Base-by-base conservation (phyloP, 1,140 invertebrate genomes). In the Drosophila auraria region DNA sequence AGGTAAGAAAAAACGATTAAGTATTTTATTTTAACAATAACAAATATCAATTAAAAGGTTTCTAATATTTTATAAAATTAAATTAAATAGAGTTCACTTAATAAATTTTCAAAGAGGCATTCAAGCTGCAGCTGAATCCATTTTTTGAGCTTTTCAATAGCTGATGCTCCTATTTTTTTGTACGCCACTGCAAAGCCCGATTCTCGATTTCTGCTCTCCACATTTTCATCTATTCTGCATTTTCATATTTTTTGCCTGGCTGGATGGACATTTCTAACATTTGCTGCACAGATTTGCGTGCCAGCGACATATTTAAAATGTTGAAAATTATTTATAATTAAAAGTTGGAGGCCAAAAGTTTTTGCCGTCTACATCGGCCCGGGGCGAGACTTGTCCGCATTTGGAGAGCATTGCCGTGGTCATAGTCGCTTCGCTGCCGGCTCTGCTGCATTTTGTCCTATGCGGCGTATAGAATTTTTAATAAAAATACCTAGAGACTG, bases 301-400 rank as follows among this genome's bases (percentile, higher is more conserved):
- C 84, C 84, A 89, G 78, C 84, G 84, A 89, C 84, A 89, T 89
- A 89, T 89, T 89, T 89, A 89, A 89, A 89, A 84, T 89, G 84
- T 82, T 89, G 54, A 90, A 89, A 89, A 89, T 89, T 89, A 89
- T 89, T 89, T 89, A 89, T 89, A 89, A 89, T 89, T 89, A 89
- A 89, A 89, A 89, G 84, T 89, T 89, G 68, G 82, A 89, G 82
- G 78, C 84, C 84, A 89, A 83, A 89, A 89, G 82, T 47, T 87
- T 87, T 89, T 81, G 70, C 72, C 56, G 47, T 79, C 47, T 49
- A 45, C 66, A 38, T 20, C 75, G 49, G 54, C 38, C 15, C 14
- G 17, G 44, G 40, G 44, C 33, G 60, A 71, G 68, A 40, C 73
- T 50, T 58, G 49, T 40, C 53, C 71, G 74, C 50, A 62, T 56